A percentile compares a stretch with the other conserved stretches of the same genome.
Conservation (phyloP, 2,888 invertebrate genomes). For the Drosophila quinaria region DNA sequence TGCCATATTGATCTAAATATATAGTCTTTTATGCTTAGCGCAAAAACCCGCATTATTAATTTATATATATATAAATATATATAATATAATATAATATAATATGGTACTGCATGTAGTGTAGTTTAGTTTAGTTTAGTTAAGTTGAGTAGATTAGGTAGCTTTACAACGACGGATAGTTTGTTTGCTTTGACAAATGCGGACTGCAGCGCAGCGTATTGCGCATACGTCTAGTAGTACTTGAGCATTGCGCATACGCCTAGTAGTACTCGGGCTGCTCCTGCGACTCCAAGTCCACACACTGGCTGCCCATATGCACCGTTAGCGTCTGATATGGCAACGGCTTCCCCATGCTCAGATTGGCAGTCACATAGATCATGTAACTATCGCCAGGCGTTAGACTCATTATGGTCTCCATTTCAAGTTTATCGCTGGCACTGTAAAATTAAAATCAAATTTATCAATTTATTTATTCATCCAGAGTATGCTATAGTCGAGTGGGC, state of each 20-base stretch:
- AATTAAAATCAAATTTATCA: neutral
- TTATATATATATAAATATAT: slow-evolving; percentile 21
- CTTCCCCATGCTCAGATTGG: slow-evolving; percentile 87
- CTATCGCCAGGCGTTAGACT: slow-evolving; percentile 87
- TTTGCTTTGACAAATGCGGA: slow-evolving; percentile 47
- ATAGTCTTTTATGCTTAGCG: slow-evolving; percentile 70
- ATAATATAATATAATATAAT: slow-evolving; percentile 17
- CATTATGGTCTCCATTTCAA: slow-evolving; percentile 86
- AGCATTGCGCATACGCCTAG: slow-evolving; percentile 46
- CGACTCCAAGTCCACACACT: slow-evolving; percentile 81
- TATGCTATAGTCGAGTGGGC: neutral
- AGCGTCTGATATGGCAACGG: slow-evolving; percentile 88
- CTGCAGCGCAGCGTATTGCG: slow-evolving; percentile 17
- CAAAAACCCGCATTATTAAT: slow-evolving; percentile 64
- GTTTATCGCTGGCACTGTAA: slow-evolving; percentile 75
- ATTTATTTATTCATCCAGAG: neutral
- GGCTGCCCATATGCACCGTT: slow-evolving; percentile 79
- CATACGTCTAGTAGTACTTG: slow-evolving; percentile 17
- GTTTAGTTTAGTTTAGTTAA: slow-evolving; percentile 38
- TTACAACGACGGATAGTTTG: slow-evolving; percentile 78
- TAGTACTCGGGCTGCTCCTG: slow-evolving; percentile 81
- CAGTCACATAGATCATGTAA: slow-evolving; percentile 88
- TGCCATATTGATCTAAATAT: slow-evolving; percentile 54
- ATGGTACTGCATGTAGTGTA: slow-evolving; percentile 32
- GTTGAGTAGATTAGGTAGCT: slow-evolving; percentile 69